Percentiles rank a stretch among this genome's conserved stretches.
These are phyloP conservation scores for Lasioglossum baleicum DNA, from an alignment of 1,140 invertebrate genomes.

Conservation along the genomic window DNA sequence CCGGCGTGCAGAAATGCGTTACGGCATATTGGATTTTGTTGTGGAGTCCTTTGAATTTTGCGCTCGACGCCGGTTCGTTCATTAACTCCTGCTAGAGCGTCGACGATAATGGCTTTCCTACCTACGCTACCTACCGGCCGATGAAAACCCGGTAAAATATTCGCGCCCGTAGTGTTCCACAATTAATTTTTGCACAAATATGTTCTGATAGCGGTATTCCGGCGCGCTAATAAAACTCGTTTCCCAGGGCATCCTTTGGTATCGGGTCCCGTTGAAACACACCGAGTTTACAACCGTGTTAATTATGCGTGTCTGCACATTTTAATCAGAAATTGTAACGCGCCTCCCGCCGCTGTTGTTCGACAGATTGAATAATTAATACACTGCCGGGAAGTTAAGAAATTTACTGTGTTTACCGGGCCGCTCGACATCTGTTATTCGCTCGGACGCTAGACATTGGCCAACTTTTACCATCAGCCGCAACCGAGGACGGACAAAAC, in stretches of 20 bases:
- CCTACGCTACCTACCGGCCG: background rate
- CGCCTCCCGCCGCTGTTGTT: background rate
- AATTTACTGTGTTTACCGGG: background rate
- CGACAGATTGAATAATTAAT: background rate
- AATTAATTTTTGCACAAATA: conserved; percentile 43
- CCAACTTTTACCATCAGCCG: too few species aligned
- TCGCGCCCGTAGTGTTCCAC: background rate
- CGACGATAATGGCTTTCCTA: conserved; percentile 44
- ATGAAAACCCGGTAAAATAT: conserved; percentile 36
- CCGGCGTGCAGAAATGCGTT: background rate
- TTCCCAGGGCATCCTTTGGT: background rate
- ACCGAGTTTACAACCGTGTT: background rate
- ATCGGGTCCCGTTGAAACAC: background rate
- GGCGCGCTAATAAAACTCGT: background rate
- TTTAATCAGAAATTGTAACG: conserved; percentile 19
- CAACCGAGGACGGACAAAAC: too few species aligned
- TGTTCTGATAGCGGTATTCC: conserved; percentile 2
- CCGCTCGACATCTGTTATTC: too few species aligned
- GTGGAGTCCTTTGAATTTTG: conserved; percentile 28
- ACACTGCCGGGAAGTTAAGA: background rate
- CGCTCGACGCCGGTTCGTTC: conserved; percentile 22
- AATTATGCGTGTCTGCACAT: conserved; percentile 8
- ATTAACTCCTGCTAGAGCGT: conserved; percentile 23
- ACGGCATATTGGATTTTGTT: conserved; percentile 35
- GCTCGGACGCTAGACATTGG: too few species aligned